Base-by-base conservation (phyloP, 1,140 invertebrate species). In the Idris sp. region DNA sequence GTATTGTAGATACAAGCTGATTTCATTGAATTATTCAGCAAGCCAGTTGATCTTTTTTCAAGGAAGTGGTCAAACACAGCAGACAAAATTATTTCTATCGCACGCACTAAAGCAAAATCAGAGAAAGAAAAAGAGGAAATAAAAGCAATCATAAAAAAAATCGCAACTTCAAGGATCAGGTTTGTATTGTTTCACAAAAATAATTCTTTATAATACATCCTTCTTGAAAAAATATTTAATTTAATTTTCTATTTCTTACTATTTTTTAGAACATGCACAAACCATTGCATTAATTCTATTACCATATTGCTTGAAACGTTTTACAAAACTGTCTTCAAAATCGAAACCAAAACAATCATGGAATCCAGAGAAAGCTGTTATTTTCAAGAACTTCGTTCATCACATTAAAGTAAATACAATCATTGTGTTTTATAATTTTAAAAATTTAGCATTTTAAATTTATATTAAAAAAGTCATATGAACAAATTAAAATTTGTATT, bases 1-100 rank as follows among this genome's bases (percentile, higher is more conserved):
- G n/a, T n/a, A n/a, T n/a, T n/a, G n/a, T 14, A 46, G 43, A 16
- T 46, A 5, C 43, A 46, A 46, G 25, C 43, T 10, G 43, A 46
- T 46, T 46, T 28, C n/a, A 30, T 8, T 1, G 16, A n/a, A 15
- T 9, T 10, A 13, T 46, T 46, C 22, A 16, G 10, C 18, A 43
- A 43, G 10, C 19, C 40, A 26, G 13, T 26, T 26, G 40, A 43
- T 43, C 9, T 16, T 9, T 43, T 26, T 18, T 9, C 11, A 43
- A 43, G 9, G 5, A 26, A 4, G 26, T 43, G 40, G 40, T n/a
- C 11, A 43, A 18, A 13, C 2, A 26, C 26, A 22, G 18, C 19
- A 11, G 40, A 43, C 4, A 43, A 43, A 11, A 9, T 43, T 2
- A 43, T 43, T 43, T 22, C 16, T 22, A n/a, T 43, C 10, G 40